Conservation (phyloP, 2,888 invertebrate genomes). For the Temnothorax rugatulus region DNA sequence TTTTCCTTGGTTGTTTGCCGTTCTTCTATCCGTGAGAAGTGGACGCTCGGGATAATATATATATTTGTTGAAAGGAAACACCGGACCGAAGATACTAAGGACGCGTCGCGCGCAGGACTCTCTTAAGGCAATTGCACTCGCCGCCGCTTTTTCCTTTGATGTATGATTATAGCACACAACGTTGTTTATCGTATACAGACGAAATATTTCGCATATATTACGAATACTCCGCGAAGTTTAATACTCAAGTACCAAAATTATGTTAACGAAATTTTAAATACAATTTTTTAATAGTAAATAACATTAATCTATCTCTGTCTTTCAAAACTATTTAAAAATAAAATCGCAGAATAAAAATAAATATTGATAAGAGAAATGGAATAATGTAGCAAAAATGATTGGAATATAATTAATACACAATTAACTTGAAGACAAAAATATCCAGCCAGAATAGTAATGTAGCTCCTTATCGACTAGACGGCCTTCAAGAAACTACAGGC, state of each 20-base stretch:
- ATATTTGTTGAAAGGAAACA: conserved; percentile 54
- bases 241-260: not conserved
- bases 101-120: not conserved
- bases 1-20: not conserved
- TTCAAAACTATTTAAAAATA: not conserved
- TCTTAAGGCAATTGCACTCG: conserved; percentile 8
- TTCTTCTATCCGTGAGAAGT: conserved; percentile 34
- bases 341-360: conserved; percentile 7
- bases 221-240: not conserved
- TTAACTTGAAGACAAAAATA: conserved; percentile 31
- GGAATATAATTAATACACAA: conserved; percentile 13
- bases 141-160: not conserved
- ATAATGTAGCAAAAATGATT: not conserved
- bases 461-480: conserved; percentile 41
- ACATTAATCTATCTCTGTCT: not conserved
- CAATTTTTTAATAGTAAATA: not conserved
- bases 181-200: not conserved
- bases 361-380: not conserved
- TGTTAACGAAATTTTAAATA: not conserved
- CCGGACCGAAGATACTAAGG: conserved; percentile 46
- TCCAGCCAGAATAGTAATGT: conserved; percentile 24
- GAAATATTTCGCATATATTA: conserved; percentile 10
- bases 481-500: conserved; percentile 39
- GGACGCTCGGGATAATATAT: conserved; percentile 22
- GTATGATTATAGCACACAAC: not conserved